phyloP scores from a whole-genome alignment of 2,797 vertebrate genomes.

The Gorsachius magnificus region DNA sequence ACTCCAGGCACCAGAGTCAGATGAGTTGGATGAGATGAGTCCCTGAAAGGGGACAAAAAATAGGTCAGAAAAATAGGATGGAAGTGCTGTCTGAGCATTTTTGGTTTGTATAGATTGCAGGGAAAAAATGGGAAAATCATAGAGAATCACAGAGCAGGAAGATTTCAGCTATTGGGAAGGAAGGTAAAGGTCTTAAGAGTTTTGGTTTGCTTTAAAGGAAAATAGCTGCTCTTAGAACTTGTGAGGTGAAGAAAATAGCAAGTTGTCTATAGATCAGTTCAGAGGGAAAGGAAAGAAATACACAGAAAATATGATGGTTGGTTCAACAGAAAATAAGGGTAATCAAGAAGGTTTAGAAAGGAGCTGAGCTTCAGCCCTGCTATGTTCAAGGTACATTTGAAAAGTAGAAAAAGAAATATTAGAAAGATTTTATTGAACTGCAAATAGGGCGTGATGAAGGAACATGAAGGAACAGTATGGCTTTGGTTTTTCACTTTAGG shows the following conservation, averaged over 20 bases:
- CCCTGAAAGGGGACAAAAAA: not conserved
- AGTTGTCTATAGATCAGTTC: not conserved
- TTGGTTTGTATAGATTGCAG: not conserved
- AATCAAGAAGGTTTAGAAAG: not conserved
- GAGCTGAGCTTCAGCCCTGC: not conserved
- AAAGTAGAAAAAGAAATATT: not conserved
- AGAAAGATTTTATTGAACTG: not conserved
- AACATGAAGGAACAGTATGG: not conserved
- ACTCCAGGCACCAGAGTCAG: not conserved
- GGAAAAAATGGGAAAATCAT: not conserved
- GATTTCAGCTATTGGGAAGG: not conserved
- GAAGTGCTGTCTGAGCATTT: not conserved
- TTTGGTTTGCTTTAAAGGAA: not conserved
- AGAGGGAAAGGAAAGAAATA: not conserved
- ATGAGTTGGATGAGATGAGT: not conserved
- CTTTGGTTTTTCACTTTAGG: not conserved
- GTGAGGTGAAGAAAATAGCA: not conserved
- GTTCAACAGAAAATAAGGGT: not conserved
- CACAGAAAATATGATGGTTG: not conserved
- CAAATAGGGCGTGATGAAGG: not conserved
- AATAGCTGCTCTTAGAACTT: not conserved
- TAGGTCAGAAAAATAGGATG: not conserved
- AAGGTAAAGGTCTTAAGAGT: not conserved
- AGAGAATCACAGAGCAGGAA: not conserved
- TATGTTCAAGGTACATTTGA: not conserved